Evolutionary conservation across 1,140 invertebrate genomes (phyloP).

Genomic region (Drosophila bocki): DNA sequence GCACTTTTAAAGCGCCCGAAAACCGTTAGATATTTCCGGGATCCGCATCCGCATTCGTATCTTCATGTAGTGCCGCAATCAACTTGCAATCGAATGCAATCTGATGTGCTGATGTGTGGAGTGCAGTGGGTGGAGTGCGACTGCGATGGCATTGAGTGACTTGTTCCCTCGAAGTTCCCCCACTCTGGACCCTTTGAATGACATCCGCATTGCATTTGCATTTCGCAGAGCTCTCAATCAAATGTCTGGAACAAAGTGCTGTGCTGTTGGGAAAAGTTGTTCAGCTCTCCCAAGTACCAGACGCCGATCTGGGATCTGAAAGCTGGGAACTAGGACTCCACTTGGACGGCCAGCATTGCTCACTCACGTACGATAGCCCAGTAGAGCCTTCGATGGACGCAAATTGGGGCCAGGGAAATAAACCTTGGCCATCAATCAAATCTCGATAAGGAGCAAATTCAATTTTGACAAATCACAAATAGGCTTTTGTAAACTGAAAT

Average conservation of each 20-base stretch:
- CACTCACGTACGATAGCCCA: neutral
- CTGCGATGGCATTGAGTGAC: conserved; percentile 34
- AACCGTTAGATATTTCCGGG: conserved; percentile 37
- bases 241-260: conserved; percentile 66
- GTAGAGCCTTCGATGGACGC: conserved; percentile 30
- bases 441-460: conserved; percentile 75
- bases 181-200: conserved; percentile 40
- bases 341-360: neutral
- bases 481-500: conserved; percentile 77
- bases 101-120: conserved; percentile 54
- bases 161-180: conserved; percentile 28
- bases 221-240: conserved; percentile 74
- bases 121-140: conserved; percentile 6
- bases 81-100: conserved; percentile 58
- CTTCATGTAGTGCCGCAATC: conserved; percentile 46
- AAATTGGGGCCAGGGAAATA: conserved; percentile 40
- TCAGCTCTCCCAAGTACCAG: conserved; percentile 34
- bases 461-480: conserved; percentile 83
- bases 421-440: conserved; percentile 68
- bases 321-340: conserved; percentile 5
- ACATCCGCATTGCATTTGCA: conserved; percentile 68
- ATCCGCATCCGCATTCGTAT: conserved; percentile 38
- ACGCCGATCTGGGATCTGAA: conserved; percentile 9
- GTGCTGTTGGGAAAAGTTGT: conserved; percentile 62
- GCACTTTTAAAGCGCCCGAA: conserved; percentile 57